A percentile compares a stretch with the other conserved stretches of the same genome.
phyloP scores from a whole-genome alignment of 2,797 vertebrate genomes.

The Mastacembelus armatus region DNA sequence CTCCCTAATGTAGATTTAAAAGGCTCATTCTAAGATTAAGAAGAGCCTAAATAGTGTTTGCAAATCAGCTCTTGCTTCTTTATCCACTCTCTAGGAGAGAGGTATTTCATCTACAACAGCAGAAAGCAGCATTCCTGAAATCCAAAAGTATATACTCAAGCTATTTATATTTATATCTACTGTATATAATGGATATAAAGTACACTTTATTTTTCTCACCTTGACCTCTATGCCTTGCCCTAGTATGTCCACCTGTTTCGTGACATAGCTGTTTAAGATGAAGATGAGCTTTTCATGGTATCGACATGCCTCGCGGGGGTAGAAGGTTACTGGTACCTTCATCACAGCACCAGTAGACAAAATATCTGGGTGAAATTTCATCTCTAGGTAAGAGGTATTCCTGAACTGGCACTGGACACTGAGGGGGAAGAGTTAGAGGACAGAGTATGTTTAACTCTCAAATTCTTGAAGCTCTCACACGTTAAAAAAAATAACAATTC shows the following conservation, averaged over 20 bases:
- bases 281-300: slow-evolving; percentile 87
- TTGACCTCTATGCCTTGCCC: slow-evolving; percentile 89
- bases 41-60: no score
- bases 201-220: slow-evolving; percentile 83
- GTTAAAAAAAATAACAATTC: not conserved
- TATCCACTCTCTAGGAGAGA: no score
- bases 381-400: slow-evolving; percentile 80
- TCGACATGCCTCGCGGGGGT: slow-evolving; percentile 79
- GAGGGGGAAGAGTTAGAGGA: slow-evolving; percentile 10
- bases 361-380: slow-evolving; percentile 76
- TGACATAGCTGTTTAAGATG: slow-evolving; percentile 84
- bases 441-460: not conserved
- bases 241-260: slow-evolving; percentile 82
- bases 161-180: no score
- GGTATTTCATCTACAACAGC: no score
- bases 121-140: no score
- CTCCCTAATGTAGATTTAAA: no score
- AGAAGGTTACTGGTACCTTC: slow-evolving; percentile 87
- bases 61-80: no score
- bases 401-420: slow-evolving; percentile 87
- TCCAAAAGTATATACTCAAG: no score
- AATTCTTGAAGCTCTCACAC: not conserved
- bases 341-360: slow-evolving; percentile 79
- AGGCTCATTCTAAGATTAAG: no score
- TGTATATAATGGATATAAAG: no score